Percentiles rank a stretch among this genome's conserved stretches.
Conservation (phyloP, 2,797 vertebrate genomes). For the Amphiprion clarkii region DNA sequence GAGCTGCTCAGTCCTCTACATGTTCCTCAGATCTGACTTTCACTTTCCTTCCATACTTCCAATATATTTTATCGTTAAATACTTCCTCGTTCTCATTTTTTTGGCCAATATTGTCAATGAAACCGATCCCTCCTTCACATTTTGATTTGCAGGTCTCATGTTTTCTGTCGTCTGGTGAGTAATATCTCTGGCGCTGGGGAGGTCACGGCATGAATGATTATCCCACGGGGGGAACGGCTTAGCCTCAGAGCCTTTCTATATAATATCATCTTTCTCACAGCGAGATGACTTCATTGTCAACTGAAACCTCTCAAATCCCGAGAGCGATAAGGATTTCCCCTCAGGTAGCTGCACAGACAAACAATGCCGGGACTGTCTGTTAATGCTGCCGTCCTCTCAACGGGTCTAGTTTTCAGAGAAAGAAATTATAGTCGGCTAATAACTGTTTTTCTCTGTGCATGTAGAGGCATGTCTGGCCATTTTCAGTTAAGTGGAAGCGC, state of each 20-base stretch:
- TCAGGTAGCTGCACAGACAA: constrained; percentile 65
- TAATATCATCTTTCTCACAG: constrained; percentile 67
- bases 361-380: constrained; percentile 60
- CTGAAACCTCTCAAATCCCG: constrained; percentile 63
- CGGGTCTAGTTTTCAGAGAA: constrained; percentile 56
- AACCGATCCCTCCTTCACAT: not conserved
- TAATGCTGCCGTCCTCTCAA: constrained; percentile 49
- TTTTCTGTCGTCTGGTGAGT: constrained; percentile 33
- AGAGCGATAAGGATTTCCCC: constrained; percentile 59
- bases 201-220: constrained; percentile 47
- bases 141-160: constrained; percentile 41
- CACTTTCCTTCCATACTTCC: not conserved
- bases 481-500: constrained; percentile 46
- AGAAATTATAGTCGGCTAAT: constrained; percentile 68
- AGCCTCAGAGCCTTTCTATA: constrained; percentile 38
- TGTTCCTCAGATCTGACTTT: constrained; percentile 7
- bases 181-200: constrained; percentile 33
- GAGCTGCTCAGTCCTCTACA: not conserved
- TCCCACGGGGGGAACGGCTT: constrained; percentile 56
- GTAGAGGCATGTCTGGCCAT: constrained; percentile 51
- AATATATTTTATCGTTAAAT: not conserved
- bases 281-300: constrained; percentile 75
- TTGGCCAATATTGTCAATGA: constrained; percentile 5
- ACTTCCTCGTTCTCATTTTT: constrained; percentile 1
- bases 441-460: constrained; percentile 58